A percentile compares a stretch with the other conserved stretches of the same genome.
Conservation (phyloP, 2,797 vertebrate species). For the Cynopterus sphinx region DNA sequence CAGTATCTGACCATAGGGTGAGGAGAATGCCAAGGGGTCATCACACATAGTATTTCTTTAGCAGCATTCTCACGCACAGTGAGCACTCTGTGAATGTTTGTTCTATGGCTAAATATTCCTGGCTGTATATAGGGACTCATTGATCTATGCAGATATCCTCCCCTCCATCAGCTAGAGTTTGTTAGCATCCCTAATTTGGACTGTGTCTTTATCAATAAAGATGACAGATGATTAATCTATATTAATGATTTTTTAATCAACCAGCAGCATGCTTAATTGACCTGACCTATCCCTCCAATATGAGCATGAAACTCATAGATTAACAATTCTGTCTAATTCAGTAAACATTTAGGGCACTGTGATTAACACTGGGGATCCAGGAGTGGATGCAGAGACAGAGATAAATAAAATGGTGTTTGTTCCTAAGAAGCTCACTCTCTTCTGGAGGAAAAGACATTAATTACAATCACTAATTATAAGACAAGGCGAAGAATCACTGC, state of each 20-base stretch:
- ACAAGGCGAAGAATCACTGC: background rate
- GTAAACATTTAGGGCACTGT: background rate
- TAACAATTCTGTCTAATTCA: background rate
- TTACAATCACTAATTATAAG: background rate
- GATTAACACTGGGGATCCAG: background rate
- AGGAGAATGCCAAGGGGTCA: background rate
- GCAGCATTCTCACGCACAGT: background rate
- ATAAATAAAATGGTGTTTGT: background rate
- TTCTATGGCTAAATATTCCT: background rate
- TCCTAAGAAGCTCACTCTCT: background rate
- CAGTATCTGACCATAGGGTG: background rate
- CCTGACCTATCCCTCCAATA: background rate
- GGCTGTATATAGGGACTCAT: background rate
- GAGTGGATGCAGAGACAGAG: background rate
- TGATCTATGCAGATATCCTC: background rate
- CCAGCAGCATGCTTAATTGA: background rate
- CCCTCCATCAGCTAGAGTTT: background rate
- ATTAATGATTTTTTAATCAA: background rate
- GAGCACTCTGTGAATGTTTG: background rate
- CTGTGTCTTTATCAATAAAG: conserved; percentile 12
- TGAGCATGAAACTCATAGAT: background rate
- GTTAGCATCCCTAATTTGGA: background rate
- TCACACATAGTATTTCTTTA: background rate
- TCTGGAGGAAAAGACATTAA: background rate
- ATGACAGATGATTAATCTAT: background rate